Base-by-base conservation (phyloP, 2,113 vertebrate species). In the Lathamus discolor region DNA sequence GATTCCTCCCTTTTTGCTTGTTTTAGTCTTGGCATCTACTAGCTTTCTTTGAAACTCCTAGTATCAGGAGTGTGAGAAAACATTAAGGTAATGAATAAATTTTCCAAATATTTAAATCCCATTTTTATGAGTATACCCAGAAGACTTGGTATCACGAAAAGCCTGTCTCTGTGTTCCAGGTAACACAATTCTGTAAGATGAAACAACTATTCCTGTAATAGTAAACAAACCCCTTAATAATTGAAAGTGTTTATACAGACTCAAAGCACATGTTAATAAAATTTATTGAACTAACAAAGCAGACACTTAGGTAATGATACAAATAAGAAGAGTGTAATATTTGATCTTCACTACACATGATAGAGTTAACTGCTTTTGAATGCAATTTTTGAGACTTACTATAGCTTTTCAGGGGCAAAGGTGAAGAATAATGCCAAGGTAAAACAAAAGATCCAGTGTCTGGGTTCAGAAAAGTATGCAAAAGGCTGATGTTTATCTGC, bases 381-480 rank as follows among this genome's bases (percentile, higher is more conserved):
- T 82, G 73, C 27, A 61, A 11, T 86, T 89, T 92, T 81, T 78
- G 69, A 93, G 55, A 59, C 31, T 92, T 77, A 17, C 59, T 62
- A 5, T 37, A 66, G 59, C 18, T 86, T 81, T 93, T 68, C 73
- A 82, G 69, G 69, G 52, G 29, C 55, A 86, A 83, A 92, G 48
- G 46, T 83, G 61, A 94, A 86, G 64, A 68, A 89, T 82, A 94
- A 93, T 91, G 80, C 54, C 54, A 83, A 86, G 14, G 19, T 75
- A n/a, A 89, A 94, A 94, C 41, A 92, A 94, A 93, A 92, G 64
- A 63, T 63, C 17, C 55, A 72, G 44, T 92, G 80, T 94, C 27
- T 55, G 37, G 28, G 15, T 63, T 95, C 88, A 93, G 86, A 93
- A 86, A 88, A 78, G 10, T 76, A 70, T 1, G 22, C 63, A 77